A percentile compares a stretch with the other conserved stretches of the same genome.
These are phyloP conservation scores for Manis crassicaudata DNA, from an alignment of 2,797 vertebrate species.

Conservation along the genomic window DNA sequence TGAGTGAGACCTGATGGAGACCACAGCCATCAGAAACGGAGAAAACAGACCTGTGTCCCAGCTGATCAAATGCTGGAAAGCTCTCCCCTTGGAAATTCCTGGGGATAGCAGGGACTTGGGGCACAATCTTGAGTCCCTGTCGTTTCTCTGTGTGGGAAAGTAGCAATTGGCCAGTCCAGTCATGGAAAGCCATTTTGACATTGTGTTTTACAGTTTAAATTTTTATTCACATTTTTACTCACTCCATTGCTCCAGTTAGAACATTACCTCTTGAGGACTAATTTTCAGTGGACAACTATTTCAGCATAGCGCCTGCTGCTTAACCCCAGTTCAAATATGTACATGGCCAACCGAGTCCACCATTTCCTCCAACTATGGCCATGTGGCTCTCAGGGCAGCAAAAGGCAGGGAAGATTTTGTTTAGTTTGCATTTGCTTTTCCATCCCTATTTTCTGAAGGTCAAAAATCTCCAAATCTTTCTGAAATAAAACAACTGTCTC, in stretches of 20 bases:
- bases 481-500: background rate
- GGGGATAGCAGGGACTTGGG: rapidly evolving
- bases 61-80: background rate
- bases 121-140: background rate
- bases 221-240: conserved; percentile 36
- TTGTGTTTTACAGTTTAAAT: background rate
- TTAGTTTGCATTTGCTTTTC: background rate
- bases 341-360: background rate
- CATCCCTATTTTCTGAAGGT: background rate
- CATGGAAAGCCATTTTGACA: background rate
- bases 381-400: background rate
- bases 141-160: conserved; percentile 62
- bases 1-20: background rate
- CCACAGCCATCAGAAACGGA: background rate
- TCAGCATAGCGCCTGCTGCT: background rate
- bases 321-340: background rate
- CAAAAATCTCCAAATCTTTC: background rate
- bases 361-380: rapidly evolving
- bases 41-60: rapidly evolving
- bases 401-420: background rate
- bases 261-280: conserved; percentile 43
- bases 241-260: conserved; percentile 60
- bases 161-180: background rate
- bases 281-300: background rate
- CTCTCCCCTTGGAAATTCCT: background rate